phyloP scores from a whole-genome alignment of 2,888 invertebrate species.

The Drosophila mimica region DNA sequence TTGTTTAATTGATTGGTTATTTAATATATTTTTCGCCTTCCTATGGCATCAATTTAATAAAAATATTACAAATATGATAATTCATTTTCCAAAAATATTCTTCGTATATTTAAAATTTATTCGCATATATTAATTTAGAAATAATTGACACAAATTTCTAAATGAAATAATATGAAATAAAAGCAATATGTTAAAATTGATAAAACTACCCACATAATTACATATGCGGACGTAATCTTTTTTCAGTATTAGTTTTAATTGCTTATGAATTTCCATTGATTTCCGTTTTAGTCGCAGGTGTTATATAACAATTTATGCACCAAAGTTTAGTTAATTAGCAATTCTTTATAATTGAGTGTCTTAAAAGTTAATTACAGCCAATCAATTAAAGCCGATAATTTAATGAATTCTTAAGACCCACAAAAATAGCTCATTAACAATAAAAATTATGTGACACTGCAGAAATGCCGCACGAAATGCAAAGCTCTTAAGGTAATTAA shows the following conservation, averaged over 20 bases:
- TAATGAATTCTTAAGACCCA: constrained; percentile 43
- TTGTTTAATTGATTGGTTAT: not conserved
- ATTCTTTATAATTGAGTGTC: constrained; percentile 25
- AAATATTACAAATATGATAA: not conserved
- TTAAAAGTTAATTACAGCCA: constrained; percentile 32
- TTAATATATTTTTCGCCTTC: too few species aligned
- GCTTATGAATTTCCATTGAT: not conserved
- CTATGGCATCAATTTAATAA: not conserved
- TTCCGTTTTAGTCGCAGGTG: not conserved
- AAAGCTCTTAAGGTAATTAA: constrained; percentile 70
- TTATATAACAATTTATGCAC: not conserved
- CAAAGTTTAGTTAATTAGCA: constrained; percentile 11
- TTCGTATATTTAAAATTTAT: not conserved
- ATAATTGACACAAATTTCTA: too few species aligned
- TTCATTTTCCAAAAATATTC: not conserved
- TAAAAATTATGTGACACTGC: constrained; percentile 55
- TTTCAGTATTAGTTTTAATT: not conserved
- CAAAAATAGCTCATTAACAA: constrained; percentile 52
- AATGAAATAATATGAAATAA: too few species aligned
- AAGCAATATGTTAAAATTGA: not conserved
- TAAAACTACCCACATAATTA: not conserved
- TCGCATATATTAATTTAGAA: not conserved
- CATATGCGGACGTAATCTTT: not conserved
- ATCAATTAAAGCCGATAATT: constrained; percentile 37
- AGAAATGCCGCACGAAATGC: constrained; percentile 21